Conservation (phyloP, 1,140 invertebrate species). For the Achatina immaculata region DNA sequence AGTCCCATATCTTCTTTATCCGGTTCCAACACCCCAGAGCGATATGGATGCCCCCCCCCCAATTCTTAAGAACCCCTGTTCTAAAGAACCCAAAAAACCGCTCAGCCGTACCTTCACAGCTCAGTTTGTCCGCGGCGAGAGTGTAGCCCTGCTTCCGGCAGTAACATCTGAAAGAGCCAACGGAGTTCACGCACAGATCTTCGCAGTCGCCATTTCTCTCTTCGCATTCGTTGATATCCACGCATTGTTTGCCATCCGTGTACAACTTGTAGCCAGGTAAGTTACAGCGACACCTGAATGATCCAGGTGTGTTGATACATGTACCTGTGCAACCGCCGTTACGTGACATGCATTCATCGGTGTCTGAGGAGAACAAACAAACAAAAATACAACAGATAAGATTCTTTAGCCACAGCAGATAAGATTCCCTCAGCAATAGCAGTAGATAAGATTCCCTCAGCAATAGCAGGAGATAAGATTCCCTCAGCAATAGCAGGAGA, state of each 20-base stretch:
- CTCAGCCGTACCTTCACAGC: conserved; percentile 17
- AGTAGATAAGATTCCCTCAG: too few relatives aligned
- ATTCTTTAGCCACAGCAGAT: too few relatives aligned
- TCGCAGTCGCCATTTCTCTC: conserved; percentile 72
- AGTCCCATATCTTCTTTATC: too few relatives aligned
- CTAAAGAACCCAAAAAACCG: too few relatives aligned
- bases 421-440: too few relatives aligned
- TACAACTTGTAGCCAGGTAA: conserved; percentile 45
- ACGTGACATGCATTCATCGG: conserved; percentile 49
- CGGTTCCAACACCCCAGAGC: too few relatives aligned
- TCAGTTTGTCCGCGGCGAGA: background rate
- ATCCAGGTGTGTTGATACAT: conserved; percentile 58
- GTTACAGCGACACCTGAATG: conserved; percentile 57
- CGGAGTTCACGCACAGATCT: conserved; percentile 56
- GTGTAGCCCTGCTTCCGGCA: conserved; percentile 40
- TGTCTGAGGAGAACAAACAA: conserved; percentile 43
- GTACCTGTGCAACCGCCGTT: conserved; percentile 57
- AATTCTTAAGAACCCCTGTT: too few relatives aligned
- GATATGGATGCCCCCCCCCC: too few relatives aligned
- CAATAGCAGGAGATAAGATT: too few relatives aligned
- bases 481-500: too few relatives aligned
- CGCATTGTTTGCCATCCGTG: conserved; percentile 39
- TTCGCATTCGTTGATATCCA: conserved; percentile 78
- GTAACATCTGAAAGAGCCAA: conserved; percentile 57
- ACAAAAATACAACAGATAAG: too few relatives aligned